These are phyloP conservation scores for Enteromius anoplus DNA, from an alignment of 2,797 vertebrate genomes.

Conservation along the genomic window DNA sequence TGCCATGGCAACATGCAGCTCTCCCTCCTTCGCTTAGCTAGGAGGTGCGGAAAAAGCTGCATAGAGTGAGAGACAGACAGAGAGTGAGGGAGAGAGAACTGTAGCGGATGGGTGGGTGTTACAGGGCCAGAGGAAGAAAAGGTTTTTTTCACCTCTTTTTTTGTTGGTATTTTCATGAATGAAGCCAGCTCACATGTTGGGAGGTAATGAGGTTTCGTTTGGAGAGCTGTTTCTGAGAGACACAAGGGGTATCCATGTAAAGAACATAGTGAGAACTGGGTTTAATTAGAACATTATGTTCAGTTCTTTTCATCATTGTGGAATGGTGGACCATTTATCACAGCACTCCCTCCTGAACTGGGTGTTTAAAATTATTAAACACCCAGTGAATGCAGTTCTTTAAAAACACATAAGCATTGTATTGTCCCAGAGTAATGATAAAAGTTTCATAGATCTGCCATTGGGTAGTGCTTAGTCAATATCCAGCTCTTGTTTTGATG, in stretches of 20 bases:
- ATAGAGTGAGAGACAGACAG: slow-evolving; percentile 54
- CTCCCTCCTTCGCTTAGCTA: slow-evolving; percentile 60
- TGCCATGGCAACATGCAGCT: slow-evolving; percentile 78
- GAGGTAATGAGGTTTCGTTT: slow-evolving; percentile 47
- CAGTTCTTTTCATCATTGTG: slow-evolving; percentile 32
- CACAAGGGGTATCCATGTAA: slow-evolving; percentile 33
- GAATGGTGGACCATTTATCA: slow-evolving; percentile 33
- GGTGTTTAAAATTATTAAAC: slow-evolving; percentile 20
- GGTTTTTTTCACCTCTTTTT: slow-evolving; percentile 28
- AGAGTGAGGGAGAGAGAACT: slow-evolving; percentile 44
- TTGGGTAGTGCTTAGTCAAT: slow-evolving; percentile 16
- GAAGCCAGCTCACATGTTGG: slow-evolving; percentile 46
- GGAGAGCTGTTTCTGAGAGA: slow-evolving; percentile 31
- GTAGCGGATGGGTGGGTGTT: slow-evolving; percentile 28
- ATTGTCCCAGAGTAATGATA: slow-evolving; percentile 5
- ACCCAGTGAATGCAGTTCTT: slow-evolving; percentile 2
- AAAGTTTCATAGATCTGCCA: slow-evolving; percentile 2
- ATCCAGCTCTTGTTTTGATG: slow-evolving; percentile 17
- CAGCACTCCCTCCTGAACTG: slow-evolving; percentile 11
- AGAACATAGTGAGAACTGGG: slow-evolving; percentile 21
- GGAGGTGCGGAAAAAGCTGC: slow-evolving; percentile 57
- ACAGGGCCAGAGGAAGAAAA: slow-evolving; percentile 24
- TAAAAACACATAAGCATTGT: slow-evolving; percentile 2
- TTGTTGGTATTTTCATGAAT: slow-evolving; percentile 58
- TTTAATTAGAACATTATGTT: slow-evolving; percentile 50